Conservation (phyloP, 2,113 vertebrate species). For the Genyomyrus donnyi region DNA sequence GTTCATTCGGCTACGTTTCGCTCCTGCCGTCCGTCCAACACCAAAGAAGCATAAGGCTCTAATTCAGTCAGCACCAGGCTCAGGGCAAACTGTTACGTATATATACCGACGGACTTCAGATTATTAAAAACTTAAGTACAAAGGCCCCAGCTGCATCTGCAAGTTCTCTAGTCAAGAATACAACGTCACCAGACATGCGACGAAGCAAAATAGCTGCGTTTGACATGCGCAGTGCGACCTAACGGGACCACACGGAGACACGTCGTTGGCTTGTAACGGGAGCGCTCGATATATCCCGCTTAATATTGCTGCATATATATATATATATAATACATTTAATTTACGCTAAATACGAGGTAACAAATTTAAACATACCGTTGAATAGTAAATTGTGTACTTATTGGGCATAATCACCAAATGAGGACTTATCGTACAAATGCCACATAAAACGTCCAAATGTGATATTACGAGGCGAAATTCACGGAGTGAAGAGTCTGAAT, state of each 20-base stretch:
- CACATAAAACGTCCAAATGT: neutral
- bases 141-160: slow-evolving; percentile 58
- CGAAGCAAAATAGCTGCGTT: slow-evolving; percentile 27
- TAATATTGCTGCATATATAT: neutral
- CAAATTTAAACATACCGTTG: neutral
- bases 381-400: neutral
- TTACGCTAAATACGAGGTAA: neutral
- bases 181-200: slow-evolving; percentile 68
- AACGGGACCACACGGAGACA: neutral
- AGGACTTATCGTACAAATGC: neutral
- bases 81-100: slow-evolving; percentile 13
- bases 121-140: slow-evolving; percentile 36
- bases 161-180: slow-evolving; percentile 53
- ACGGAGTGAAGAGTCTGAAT: neutral
- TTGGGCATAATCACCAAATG: neutral
- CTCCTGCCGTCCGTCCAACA: slow-evolving; percentile 26
- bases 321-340: neutral
- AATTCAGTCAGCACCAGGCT: slow-evolving; percentile 41
- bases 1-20: slow-evolving; percentile 33
- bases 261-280: neutral
- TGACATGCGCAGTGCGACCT: slow-evolving; percentile 25
- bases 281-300: neutral
- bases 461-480: neutral
- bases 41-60: slow-evolving; percentile 52
- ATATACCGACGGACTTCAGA: slow-evolving; percentile 33